Evolutionary conservation across 2,888 invertebrate genomes (phyloP).

Genomic region (Plutella xylostella): DNA sequence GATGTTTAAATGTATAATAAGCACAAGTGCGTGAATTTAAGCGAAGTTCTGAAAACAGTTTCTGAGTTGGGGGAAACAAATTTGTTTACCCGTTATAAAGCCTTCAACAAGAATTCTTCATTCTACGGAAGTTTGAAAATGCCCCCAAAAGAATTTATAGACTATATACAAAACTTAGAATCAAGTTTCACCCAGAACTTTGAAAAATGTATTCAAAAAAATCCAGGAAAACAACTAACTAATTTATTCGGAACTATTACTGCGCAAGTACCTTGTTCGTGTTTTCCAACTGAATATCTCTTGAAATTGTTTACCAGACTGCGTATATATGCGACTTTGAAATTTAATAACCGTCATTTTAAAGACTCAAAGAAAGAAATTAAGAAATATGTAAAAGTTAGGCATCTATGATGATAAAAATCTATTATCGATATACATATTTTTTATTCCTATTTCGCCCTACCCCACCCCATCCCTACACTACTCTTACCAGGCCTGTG

Average conservation of each 20-base stretch:
- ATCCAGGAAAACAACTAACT: not conserved
- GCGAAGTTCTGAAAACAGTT: too few species aligned
- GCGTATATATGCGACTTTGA: constrained; percentile 9
- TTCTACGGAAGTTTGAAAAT: too few species aligned
- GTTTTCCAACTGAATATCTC: not conserved
- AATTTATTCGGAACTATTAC: not conserved
- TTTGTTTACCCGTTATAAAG: too few species aligned
- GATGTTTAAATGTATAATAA: constrained; percentile 13
- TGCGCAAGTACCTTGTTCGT: not conserved
- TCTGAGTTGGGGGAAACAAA: too few species aligned
- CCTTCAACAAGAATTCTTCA: too few species aligned
- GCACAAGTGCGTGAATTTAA: constrained; percentile 9
- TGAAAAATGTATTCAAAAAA: not conserved
- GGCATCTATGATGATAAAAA: not conserved
- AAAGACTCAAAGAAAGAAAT: constrained; percentile 8
- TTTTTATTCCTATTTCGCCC: too few species aligned
- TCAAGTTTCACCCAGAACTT: too few species aligned
- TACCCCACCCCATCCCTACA: too few species aligned
- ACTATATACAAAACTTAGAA: too few species aligned
- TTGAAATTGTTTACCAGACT: constrained; percentile 3
- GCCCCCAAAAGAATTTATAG: not conserved
- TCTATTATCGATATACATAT: too few species aligned
- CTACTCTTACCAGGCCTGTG: too few species aligned
- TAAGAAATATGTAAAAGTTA: constrained; percentile 5
- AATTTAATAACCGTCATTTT: constrained; percentile 11